Evolutionary conservation across 2,888 invertebrate species (phyloP), one percentile per base, ranked within the genome.

Genomic region (Pheosia tremula): DNA sequence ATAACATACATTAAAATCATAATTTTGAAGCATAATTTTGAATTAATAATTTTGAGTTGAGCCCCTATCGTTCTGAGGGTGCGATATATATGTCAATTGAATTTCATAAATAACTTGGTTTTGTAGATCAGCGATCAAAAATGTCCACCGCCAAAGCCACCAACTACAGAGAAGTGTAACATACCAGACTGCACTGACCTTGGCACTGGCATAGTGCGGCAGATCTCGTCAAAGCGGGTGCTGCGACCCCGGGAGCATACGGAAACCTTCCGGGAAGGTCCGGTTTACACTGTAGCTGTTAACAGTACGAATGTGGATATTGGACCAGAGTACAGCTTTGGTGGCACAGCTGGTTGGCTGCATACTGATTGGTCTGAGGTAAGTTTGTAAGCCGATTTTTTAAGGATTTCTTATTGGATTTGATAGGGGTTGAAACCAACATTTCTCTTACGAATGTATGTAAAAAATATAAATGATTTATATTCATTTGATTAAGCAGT

Each of bases 341-440:
- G 85, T 72, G 81, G 85, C 50, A 83, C 87, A 9, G 85, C 86
- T 54, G 90, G 94, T 47, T 95, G 95, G 95, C 92, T 95, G 57
- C 94, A 89, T 62, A 94, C 95, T 0, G 94, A 94, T 11, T 95
- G 95, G 95, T 93, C 94, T 9, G 93, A 95, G 88, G 95, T 95
- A 79, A 72, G 83, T 70, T 41, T 13, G n/a, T 55, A 7, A 24
- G 4, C 9, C 11, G 37, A 37, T n/a, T n/a, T n/a, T n/a, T n/a
- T n/a, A n/a, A n/a, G n/a, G n/a, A n/a, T n/a, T n/a, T n/a, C n/a
- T n/a, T n/a, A n/a, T n/a, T n/a, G n/a, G n/a, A n/a, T n/a, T n/a
- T n/a, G n/a, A n/a, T n/a, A n/a, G n/a, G n/a, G n/a, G n/a, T n/a
- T n/a, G n/a, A n/a, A n/a, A n/a, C n/a, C n/a, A n/a, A n/a, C n/a